A percentile compares a stretch with the other conserved stretches of the same genome.
phyloP scores from a whole-genome alignment of 2,113 vertebrate genomes.

The Pipa parva region DNA sequence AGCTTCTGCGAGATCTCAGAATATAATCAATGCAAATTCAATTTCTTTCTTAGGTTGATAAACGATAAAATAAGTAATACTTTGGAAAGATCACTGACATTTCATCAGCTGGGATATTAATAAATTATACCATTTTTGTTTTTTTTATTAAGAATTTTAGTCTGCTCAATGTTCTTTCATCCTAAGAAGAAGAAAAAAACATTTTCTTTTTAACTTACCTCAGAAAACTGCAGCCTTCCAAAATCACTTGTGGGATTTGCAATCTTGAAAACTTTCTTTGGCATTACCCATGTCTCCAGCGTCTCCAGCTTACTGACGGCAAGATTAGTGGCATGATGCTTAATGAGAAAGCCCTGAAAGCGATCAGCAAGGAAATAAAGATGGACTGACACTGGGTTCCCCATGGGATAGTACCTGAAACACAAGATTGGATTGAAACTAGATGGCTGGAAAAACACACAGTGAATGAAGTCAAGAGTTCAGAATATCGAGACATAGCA shows the following conservation, averaged over 20 bases:
- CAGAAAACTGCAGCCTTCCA: slow-evolving; percentile 84
- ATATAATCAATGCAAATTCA: no score
- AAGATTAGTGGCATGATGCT: slow-evolving; percentile 89
- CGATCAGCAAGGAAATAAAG: slow-evolving; percentile 94
- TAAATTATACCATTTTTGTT: no score
- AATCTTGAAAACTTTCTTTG: slow-evolving; percentile 85
- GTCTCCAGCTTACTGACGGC: slow-evolving; percentile 93
- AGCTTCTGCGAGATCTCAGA: no score
- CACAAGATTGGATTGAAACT: slow-evolving; percentile 11
- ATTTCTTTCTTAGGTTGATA: no score
- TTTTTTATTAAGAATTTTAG: no score
- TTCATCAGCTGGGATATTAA: no score
- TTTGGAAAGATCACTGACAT: no score
- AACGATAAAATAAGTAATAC: no score
- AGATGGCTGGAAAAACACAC: slow-evolving; percentile 6
- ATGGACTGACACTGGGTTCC: slow-evolving; percentile 87
- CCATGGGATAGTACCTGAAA: slow-evolving; percentile 89
- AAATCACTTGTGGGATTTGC: slow-evolving; percentile 80
- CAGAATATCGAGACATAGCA: not conserved
- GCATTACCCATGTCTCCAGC: slow-evolving; percentile 93
- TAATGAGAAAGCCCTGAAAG: slow-evolving; percentile 94
- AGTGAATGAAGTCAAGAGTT: not conserved
- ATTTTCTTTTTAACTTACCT: slow-evolving; percentile 65
- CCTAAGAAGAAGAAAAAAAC: not conserved
- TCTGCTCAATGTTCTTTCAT: no score